phyloP scores from a whole-genome alignment of 2,113 vertebrate genomes.

The Hirundichthys speculiger region DNA sequence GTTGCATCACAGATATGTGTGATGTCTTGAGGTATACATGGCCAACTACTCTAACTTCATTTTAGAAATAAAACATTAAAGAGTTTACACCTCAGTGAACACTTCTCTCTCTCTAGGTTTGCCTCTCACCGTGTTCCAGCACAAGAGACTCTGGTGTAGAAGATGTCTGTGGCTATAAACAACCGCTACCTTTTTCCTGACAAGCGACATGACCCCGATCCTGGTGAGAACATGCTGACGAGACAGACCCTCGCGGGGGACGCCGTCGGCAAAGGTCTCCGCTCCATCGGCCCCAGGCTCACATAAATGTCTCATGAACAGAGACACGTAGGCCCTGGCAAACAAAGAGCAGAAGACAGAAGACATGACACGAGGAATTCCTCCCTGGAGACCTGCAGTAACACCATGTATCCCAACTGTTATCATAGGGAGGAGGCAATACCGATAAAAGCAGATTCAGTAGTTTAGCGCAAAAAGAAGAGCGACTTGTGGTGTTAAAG shows the following conservation, averaged over 20 bases:
- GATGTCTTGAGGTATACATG: no score
- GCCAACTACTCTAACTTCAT: background rate
- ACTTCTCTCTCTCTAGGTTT: background rate
- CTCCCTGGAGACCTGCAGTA: no score
- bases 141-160: constrained; percentile 2
- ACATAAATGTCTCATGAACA: constrained; percentile 97
- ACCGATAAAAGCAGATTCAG: no score
- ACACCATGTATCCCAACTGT: no score
- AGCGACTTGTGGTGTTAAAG: no score
- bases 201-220: constrained; percentile 98
- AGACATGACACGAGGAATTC: no score
- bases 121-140: constrained; percentile 19
- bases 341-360: background rate
- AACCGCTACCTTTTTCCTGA: constrained; percentile 94
- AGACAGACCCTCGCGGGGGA: constrained; percentile 94
- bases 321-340: constrained; percentile 93
- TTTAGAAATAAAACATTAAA: background rate
- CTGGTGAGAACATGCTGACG: constrained; percentile 97
- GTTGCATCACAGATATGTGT: background rate
- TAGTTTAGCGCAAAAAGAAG: no score
- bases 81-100: background rate
- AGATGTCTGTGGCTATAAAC: constrained; percentile 7
- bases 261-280: constrained; percentile 94
- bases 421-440: no score
- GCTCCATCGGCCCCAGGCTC: constrained; percentile 95